phyloP scores from a whole-genome alignment of 2,113 vertebrate genomes.

The Saccopteryx bilineata region DNA sequence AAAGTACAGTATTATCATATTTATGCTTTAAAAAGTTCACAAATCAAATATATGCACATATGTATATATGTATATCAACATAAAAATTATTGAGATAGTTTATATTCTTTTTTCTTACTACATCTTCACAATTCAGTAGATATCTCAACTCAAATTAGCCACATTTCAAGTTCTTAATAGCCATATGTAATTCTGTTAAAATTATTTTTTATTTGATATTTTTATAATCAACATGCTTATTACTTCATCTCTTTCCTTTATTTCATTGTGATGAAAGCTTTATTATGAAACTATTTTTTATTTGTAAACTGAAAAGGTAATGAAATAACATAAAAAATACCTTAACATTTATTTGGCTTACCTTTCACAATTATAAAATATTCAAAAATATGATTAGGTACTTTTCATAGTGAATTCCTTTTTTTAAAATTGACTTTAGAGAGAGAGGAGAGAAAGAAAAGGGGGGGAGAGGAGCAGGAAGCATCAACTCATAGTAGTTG shows the following conservation, averaged over 20 bases:
- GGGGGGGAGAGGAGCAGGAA: too few species aligned
- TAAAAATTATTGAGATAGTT: slow-evolving; percentile 37
- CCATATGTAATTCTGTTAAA: slow-evolving; percentile 6
- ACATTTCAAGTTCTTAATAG: not conserved
- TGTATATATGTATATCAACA: not conserved
- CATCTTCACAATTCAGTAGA: not conserved
- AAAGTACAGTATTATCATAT: not conserved
- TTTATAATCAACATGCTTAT: slow-evolving; percentile 44
- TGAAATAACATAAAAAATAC: not conserved
- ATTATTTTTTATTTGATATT: slow-evolving; percentile 27
- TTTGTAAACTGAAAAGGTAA: slow-evolving; percentile 6
- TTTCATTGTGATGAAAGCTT: slow-evolving; percentile 65
- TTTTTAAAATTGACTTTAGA: too few species aligned
- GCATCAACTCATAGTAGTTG: too few species aligned
- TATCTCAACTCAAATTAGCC: slow-evolving; percentile 19
- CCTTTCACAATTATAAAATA: slow-evolving; percentile 57
- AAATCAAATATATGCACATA: slow-evolving; percentile 10
- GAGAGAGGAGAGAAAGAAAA: too few species aligned
- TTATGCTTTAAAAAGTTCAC: slow-evolving; percentile 9
- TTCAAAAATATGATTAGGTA: slow-evolving; percentile 46
- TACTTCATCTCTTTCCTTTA: slow-evolving; percentile 64
- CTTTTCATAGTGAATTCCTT: not conserved
- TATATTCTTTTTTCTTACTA: not conserved
- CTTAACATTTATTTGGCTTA: not conserved
- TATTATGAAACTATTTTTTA: slow-evolving; percentile 63